A percentile compares a stretch with the other conserved stretches of the same genome.
phyloP scores from a whole-genome alignment of 2,888 invertebrate species.

The Stenchaetothrips biformis region DNA sequence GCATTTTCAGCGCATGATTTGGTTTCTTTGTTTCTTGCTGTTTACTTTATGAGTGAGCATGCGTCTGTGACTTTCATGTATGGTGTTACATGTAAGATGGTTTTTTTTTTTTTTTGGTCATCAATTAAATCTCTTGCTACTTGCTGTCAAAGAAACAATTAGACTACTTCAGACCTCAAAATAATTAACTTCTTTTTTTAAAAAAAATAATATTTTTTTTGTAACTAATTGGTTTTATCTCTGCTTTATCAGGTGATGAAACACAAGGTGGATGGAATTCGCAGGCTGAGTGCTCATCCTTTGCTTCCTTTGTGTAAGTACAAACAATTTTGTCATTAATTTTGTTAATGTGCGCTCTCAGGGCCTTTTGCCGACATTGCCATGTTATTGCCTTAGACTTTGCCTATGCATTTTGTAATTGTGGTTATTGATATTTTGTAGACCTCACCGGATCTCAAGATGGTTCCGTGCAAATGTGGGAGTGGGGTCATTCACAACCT shows the following conservation, averaged over 20 bases:
- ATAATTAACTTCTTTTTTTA: no score
- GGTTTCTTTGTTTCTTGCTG: no score
- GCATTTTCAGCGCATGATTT: no score
- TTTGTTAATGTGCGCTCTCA: slow-evolving; percentile 20
- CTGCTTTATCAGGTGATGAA: slow-evolving; percentile 69
- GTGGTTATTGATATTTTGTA: slow-evolving; percentile 42
- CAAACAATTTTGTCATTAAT: slow-evolving; percentile 19
- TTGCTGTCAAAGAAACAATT: no score
- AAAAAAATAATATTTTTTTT: slow-evolving; percentile 3
- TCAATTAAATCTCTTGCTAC: no score
- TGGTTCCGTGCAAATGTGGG: slow-evolving; percentile 94
- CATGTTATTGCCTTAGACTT: neutral
- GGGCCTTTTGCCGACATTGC: slow-evolving; percentile 15
- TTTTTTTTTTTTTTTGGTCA: no score
- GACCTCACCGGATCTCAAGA: slow-evolving; percentile 93
- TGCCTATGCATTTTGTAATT: slow-evolving; percentile 2
- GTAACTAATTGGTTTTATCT: slow-evolving; percentile 27
- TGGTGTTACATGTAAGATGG: no score
- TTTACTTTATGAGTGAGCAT: no score
- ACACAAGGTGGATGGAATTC: slow-evolving; percentile 89
- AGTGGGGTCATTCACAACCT: slow-evolving; percentile 92
- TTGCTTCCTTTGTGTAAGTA: slow-evolving; percentile 90
- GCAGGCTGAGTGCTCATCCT: slow-evolving; percentile 94
- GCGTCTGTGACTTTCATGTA: no score
- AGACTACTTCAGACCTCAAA: no score